A percentile compares a stretch with the other conserved stretches of the same genome.
These are phyloP conservation scores for Pachydiplax longipennis DNA, from an alignment of 2,888 invertebrate genomes.

Conservation along the genomic window DNA sequence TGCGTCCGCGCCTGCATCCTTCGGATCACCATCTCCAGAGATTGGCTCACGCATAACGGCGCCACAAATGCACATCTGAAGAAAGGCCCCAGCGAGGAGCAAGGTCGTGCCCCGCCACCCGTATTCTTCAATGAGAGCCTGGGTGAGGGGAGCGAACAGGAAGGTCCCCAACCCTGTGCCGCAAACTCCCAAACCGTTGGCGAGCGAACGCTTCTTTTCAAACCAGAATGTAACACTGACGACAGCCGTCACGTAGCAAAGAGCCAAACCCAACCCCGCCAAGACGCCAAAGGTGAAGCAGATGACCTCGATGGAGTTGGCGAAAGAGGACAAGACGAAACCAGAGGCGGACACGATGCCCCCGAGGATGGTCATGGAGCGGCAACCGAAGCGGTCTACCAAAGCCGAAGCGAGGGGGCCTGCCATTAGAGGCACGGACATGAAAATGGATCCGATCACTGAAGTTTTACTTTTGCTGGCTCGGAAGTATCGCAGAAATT, in stretches of 20 bases:
- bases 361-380: slow-evolving; percentile 79
- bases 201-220: slow-evolving; percentile 82
- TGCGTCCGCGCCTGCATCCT: slow-evolving; percentile 66
- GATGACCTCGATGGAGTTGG: slow-evolving; percentile 77
- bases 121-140: slow-evolving; percentile 76
- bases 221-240: slow-evolving; percentile 92
- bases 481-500: slow-evolving; percentile 84
- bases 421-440: slow-evolving; percentile 87
- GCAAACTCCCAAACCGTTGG: slow-evolving; percentile 86
- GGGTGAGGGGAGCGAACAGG: slow-evolving; percentile 82
- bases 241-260: slow-evolving; percentile 89
- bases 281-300: slow-evolving; percentile 84
- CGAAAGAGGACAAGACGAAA: slow-evolving; percentile 78
- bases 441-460: slow-evolving; percentile 89
- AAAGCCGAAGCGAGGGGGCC: slow-evolving; percentile 86
- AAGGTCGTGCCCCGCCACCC: slow-evolving; percentile 85
- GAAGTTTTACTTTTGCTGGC: slow-evolving; percentile 87
- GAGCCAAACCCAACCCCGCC: slow-evolving; percentile 83
- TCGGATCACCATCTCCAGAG: slow-evolving; percentile 58
- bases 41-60: slow-evolving; percentile 80
- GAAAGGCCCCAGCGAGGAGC: slow-evolving; percentile 80
- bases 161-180: slow-evolving; percentile 90
- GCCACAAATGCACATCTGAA: slow-evolving; percentile 84
- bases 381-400: slow-evolving; percentile 84
- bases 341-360: slow-evolving; percentile 77